Base-by-base conservation (phyloP, 2,888 invertebrate genomes). In the Tiliacea aurago region DNA sequence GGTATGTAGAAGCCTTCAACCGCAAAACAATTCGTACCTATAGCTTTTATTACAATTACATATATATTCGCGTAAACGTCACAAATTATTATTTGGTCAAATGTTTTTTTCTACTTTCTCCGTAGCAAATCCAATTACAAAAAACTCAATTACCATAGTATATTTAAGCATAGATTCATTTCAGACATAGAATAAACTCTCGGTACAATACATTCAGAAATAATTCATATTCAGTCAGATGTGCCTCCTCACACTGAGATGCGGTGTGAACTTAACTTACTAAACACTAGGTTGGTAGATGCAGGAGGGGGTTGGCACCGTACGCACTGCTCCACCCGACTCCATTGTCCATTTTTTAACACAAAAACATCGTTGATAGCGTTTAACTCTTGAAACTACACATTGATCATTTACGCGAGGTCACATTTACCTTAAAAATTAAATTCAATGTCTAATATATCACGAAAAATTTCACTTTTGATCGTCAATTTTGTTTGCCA, bases 391-490 rank as follows among this genome's bases (percentile, higher is more conserved):
- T 73, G 67, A 80, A 76, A 84, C 76, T 85, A 86, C 75, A 76
- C 86, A 83, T 83, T 74, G 75, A 86, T 84, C 51, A 76, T 73
- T 72, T 76, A 84, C 89, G 93, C 92, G 92, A 93, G 90, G 92
- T 91, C 89, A 91, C 87, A 86, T 76, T 83, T 78, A 80, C 72
- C 80, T 83, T 84, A 87, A 76, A 86, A 84, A 86, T 88, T 83
- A 87, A 87, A 84, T 87, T 86, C 86, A 90, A 88, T 73, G 86
- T 86, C 74, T 76, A 87, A 85, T 76, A 76, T 84, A 86, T 83
- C 88, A 89, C 89, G 89, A 87, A 87, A 88, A 89, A 88, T 90
- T 61, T 91, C 91, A 92, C 90, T 90, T 87, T 89, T 87, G 87
- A 84, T 90, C 82, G 88, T 90, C 81, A 86, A 89, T 87, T 87